Base-by-base conservation (phyloP, 2,113 vertebrate species). In the Poicephalus meyeri region DNA sequence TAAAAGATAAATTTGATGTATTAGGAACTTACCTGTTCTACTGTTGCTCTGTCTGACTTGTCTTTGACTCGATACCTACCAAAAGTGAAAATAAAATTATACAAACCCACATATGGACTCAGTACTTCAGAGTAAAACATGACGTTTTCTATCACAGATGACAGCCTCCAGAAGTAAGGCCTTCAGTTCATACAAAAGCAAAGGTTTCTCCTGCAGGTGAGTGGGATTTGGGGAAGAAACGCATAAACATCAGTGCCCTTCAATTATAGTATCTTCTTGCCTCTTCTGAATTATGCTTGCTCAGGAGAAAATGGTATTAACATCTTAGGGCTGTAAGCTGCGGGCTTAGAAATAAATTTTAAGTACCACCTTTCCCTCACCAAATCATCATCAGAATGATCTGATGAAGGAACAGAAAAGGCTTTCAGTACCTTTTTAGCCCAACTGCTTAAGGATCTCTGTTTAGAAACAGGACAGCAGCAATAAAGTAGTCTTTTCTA, bases 1-100 rank as follows among this genome's bases (percentile, higher is more conserved):
- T 25, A 89, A 89, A 37, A 89, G 15, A 58, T 29, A 96, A 89
- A 79, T 42, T 9, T 42, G 24, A 85, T n/a, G 13, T 23, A 66
- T 5, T 78, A 74, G 86, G 74, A 42, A 72, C 77, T 79, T 90
- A 99, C 99, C 98, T 99, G 99, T 86, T 99, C 99, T 17, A 99
- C 99, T 6, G 99, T 99, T 81, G 99, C 99, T 97, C 99, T 97
- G 92, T 99, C 99, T 6, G 99, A 98, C 92, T 99, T 99, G 96
- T 99, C 99, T 97, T 99, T 99, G 88, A 99, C 98, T 74, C 99
- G 98, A 96, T 98, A 99, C 98, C 99, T 99, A 97, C 86, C 42
- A 86, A 63, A 93, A 95, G 71, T 39, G 41, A 92, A 96, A 94
- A 95, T 3, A 68, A 58, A 78, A 42, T 10, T 0, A 65, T 20